Evolutionary conservation across 2,888 invertebrate species (phyloP), one percentile per base, ranked within the genome.

Genomic region (Agriopis marginaria): DNA sequence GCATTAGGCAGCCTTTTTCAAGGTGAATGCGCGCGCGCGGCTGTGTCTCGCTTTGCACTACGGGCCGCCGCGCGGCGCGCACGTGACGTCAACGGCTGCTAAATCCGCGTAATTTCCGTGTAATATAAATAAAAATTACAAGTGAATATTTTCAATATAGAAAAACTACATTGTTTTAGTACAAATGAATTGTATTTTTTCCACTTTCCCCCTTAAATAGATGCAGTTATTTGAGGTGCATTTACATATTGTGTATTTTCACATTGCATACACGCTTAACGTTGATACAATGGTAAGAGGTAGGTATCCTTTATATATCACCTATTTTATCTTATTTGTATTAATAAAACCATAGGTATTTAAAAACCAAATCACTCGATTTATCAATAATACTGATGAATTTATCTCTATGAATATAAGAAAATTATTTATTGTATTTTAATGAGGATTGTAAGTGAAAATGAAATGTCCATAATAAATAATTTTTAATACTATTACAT

Each of bases 341-440:
- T 53, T 63, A 32, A 9, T 47, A 50, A 53, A 62, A 54, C 63
- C 32, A 68, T 66, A 70, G 49, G 63, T 71, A 45, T 73, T 71
- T 63, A 67, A 50, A 62, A 68, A 68, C 61, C 66, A 65, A 61
- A 66, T 56, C 60, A 51, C 64, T 66, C 39, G 55, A 70, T 62
- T 55, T 58, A 69, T 61, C 49, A 70, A 58, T 65, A 66, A 39
- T 71, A 70, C 63, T 66, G 67, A 73, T 73, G 71, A 75, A 73
- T 76, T 75, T 74, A 73, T 63, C 53, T 64, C 6, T 71, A 62
- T 54, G 42, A 66, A 58, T 69, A 44, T 59, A 66, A 74, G 61
- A 49, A 71, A 79, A 77, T 75, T 79, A 81, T 83, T 83, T 83
- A 82, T 82, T 80, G 70, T 80, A 79, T 75, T 72, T 77, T 77